Percentiles rank a stretch among this genome's conserved stretches.
phyloP scores from a whole-genome alignment of 2,113 vertebrate genomes.

The Leuciscus idus region DNA sequence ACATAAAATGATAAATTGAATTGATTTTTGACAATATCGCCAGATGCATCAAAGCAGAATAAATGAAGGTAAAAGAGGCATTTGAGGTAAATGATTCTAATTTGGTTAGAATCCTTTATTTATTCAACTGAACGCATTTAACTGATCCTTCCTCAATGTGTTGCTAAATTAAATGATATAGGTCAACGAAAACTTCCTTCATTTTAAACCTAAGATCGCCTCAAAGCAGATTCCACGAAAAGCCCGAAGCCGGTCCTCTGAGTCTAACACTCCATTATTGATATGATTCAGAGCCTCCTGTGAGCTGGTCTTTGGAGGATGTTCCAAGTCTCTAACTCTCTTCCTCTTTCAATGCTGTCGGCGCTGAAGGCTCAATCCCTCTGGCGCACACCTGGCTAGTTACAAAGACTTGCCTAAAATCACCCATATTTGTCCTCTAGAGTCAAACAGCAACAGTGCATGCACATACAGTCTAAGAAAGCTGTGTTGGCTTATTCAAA shows the following conservation, averaged over 20 bases:
- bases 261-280: conserved; percentile 19
- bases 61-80: conserved; percentile 5
- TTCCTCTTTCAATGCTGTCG: not conserved
- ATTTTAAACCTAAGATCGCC: not conserved
- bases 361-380: conserved; percentile 12
- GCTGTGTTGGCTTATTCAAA: conserved; percentile 55
- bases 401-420: not conserved
- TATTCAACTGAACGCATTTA: not conserved
- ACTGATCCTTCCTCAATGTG: not conserved
- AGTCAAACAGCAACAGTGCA: not conserved
- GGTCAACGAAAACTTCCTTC: not conserved
- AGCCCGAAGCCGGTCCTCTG: not conserved
- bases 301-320: conserved; percentile 13
- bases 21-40: conserved; percentile 15
- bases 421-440: not conserved
- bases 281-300: conserved; percentile 29
- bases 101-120: conserved; percentile 14
- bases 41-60: conserved; percentile 31
- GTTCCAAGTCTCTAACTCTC: not conserved
- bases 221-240: not conserved
- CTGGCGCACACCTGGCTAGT: conserved; percentile 21
- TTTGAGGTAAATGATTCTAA: conserved; percentile 14
- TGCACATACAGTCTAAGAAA: conserved; percentile 10
- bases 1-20: conserved; percentile 20
- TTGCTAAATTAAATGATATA: not conserved